A percentile compares a stretch with the other conserved stretches of the same genome.
These are phyloP conservation scores for Nymphicus hollandicus DNA, from an alignment of 2,113 vertebrate genomes.

Conservation along the genomic window DNA sequence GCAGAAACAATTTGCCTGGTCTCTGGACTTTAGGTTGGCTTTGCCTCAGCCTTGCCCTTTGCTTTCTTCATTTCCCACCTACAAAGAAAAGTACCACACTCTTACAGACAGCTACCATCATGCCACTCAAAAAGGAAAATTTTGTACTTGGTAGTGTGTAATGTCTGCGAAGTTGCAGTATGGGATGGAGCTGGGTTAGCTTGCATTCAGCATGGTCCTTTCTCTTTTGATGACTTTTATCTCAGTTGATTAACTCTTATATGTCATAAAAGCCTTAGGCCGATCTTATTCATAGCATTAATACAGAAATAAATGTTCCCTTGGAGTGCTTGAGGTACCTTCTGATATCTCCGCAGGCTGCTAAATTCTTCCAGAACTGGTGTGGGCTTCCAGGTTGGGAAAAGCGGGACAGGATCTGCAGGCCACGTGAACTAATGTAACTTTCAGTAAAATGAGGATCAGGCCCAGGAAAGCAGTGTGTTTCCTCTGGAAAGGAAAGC, in stretches of 20 bases:
- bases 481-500: conserved; percentile 50
- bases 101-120: neutral
- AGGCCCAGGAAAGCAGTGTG: neutral
- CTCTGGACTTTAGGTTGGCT: neutral
- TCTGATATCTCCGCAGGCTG: neutral
- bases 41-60: neutral
- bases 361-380: neutral
- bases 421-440: neutral
- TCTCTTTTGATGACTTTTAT: neutral
- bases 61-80: neutral
- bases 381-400: neutral
- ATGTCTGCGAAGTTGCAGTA: neutral
- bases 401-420: neutral
- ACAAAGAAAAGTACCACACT: neutral
- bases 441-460: neutral
- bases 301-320: neutral
- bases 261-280: neutral
- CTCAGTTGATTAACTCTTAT: neutral
- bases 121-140: neutral
- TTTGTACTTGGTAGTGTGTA: neutral
- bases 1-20: neutral
- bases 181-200: neutral
- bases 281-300: neutral
- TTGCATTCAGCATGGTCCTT: neutral
- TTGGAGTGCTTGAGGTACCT: neutral